Base-by-base conservation (phyloP, 2,888 invertebrate species). In the Lepidochrysops patricia region DNA sequence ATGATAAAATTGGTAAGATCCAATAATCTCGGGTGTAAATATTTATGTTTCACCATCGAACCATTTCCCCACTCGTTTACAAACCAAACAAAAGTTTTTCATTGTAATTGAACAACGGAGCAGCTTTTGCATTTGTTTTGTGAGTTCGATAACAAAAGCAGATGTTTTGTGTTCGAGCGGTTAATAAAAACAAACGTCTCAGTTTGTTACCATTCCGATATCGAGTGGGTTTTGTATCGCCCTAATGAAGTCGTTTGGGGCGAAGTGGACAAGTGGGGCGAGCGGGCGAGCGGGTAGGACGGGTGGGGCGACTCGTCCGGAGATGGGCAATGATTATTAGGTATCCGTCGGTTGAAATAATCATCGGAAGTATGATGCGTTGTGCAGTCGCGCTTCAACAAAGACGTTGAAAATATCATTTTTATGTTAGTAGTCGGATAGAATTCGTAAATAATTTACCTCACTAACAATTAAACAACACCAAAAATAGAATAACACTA, bases 121-220 rank as follows among this genome's bases (percentile, higher is more conserved):
- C 43, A 19, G 43, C 19, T 43, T n/a, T 43, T 43, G 43, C 43
- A 43, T 43, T 43, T 43, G 9, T 43, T 23, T 43, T 9, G 43
- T 9, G 19, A 34, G 34, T 43, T 43, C 43, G 43, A 43, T 43
- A 43, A 43, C 43, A 43, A 43, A 43, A 43, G 43, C 43, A 43
- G 43, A 43, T 43, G 43, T 43, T 43, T 43, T 13, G 37, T 15
- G 15, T 43, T 9, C 9, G 12, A 43, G 19, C 43, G 19, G 43
- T 43, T 23, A 9, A 43, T 43, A 43, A 43, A 43, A 19, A 43
- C 43, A 43, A 43, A 43, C 19, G 43, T 19, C 12, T 4, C 19
- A 9, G 43, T 43, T 43, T 15, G 37, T 43, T 13, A 43, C 43
- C 7, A 7, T 43, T 43, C 43, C 43, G 43, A 43, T 43, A 43